Base-by-base conservation (phyloP, 2,113 vertebrate genomes). In the Melanotaenia duboulayi region DNA sequence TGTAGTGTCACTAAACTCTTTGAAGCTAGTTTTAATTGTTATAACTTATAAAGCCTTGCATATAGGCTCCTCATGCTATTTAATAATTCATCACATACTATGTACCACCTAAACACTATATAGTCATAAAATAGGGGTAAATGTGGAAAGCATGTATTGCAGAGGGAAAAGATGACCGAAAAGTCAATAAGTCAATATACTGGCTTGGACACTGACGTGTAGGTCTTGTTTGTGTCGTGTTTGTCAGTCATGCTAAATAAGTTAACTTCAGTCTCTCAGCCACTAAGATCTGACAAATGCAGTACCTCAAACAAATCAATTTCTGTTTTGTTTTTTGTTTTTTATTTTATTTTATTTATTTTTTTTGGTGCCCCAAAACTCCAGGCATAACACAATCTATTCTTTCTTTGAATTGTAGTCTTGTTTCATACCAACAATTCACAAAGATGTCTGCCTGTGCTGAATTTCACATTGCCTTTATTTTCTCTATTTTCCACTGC, bases 1-100 rank as follows among this genome's bases (percentile, higher is more conserved):
- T 40, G 65, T 75, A 64, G 68, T 81, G 82, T 79, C 78, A 85
- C 82, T 85, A 87, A 90, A 87, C 83, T 71, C 78, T 72, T 61
- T 65, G 70, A 84, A 83, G 78, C 68, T 72, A 22, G 46, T 88
- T 76, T 89, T 91, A 91, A 92, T 90, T 92, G 85, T 87, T 78
- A 89, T 90, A 85, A 91, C 90, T 90, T 90, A 92, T 89, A 87
- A 91, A 88, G 78, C 80, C 78, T 76, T 71, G 66, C 65, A 72
- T 85, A 87, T 74, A 76, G 73, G 82, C 76, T 77, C 82, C 84
- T 85, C 86, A 84, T 86, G 81, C 82, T 86, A 83, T 86, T 90
- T 92, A 84, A 87, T 86, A 76, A 86, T 76, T 76, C 76, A 87
- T 86, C 82, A 61, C 90, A 82, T 87, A 85, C 72, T 79, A 63